Percentiles rank a stretch among this genome's conserved stretches.
These are phyloP conservation scores for Xyrichtys novacula DNA, from an alignment of 2,797 vertebrate species.

Conservation along the genomic window DNA sequence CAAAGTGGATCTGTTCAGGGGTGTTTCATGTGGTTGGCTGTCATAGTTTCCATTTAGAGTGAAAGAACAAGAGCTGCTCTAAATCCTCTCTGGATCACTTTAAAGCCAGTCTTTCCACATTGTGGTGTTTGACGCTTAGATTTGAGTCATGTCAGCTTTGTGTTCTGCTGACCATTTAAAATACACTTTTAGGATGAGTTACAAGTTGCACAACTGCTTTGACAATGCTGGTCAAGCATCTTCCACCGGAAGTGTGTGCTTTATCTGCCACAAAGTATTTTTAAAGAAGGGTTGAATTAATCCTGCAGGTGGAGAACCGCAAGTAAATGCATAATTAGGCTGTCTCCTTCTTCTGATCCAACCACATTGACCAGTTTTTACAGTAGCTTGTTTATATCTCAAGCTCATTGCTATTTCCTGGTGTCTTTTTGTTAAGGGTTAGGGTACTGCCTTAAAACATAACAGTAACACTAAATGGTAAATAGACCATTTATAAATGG, in stretches of 20 bases:
- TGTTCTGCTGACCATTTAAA: conserved; percentile 51
- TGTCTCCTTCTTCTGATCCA: no score
- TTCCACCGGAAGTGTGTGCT: conserved; percentile 14
- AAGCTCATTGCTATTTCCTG: no score
- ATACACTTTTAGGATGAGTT: conserved; percentile 25
- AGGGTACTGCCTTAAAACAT: no score
- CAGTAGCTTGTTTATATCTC: no score
- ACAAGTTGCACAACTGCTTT: conserved; percentile 37
- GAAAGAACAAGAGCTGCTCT: neutral
- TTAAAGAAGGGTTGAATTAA: neutral
- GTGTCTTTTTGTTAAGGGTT: no score
- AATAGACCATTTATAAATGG: no score
- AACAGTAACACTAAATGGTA: no score
- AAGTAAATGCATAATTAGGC: no score
- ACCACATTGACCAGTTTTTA: neutral
- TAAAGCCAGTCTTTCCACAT: neutral
- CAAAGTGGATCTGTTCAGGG: neutral
- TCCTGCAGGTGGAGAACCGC: neutral
- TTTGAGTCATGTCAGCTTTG: conserved; percentile 40
- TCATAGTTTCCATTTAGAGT: neutral
- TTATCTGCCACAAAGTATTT: neutral
- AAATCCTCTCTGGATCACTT: neutral
- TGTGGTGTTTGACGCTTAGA: neutral
- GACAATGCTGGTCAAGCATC: conserved; percentile 33
- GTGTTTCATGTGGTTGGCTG: neutral